phyloP scores from a whole-genome alignment of 1,140 invertebrate species.

The Achroia grisella region DNA sequence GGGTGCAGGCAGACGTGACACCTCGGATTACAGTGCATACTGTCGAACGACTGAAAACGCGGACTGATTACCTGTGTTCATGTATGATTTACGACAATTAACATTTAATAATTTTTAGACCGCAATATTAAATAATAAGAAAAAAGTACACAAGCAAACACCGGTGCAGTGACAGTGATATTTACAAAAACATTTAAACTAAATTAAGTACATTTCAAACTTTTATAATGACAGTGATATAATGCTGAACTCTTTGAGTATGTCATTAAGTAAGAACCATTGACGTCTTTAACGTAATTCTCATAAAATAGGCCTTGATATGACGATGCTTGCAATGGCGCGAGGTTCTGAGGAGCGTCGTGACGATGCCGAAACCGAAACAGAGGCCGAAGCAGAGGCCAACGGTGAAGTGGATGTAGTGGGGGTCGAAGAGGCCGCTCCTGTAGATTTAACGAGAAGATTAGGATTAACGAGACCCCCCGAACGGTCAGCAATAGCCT shows the following conservation, averaged over 20 bases:
- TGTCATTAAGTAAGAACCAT: too few species aligned
- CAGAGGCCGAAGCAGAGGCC: slow-evolving; percentile 38
- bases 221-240: too few species aligned
- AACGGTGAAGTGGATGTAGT: slow-evolving; percentile 62
- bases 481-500: slow-evolving; percentile 76
- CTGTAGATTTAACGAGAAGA: slow-evolving; percentile 56
- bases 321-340: slow-evolving; percentile 70
- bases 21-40: slow-evolving; percentile 32
- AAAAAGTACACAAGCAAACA: too few species aligned
- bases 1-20: slow-evolving; percentile 26
- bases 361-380: slow-evolving; percentile 38
- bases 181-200: too few species aligned
- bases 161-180: too few species aligned
- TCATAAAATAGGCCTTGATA: slow-evolving; percentile 49
- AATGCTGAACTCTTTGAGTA: too few species aligned
- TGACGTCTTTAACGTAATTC: too few species aligned
- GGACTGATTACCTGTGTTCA: too few species aligned
- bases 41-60: not conserved
- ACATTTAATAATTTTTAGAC: not conserved
- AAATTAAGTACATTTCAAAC: too few species aligned
- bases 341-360: slow-evolving; percentile 55
- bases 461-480: slow-evolving; percentile 54
- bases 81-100: too few species aligned
- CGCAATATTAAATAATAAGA: too few species aligned
- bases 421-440: slow-evolving; percentile 61